Evolutionary conservation across 2,888 invertebrate genomes (phyloP).

Genomic region (Yponomeuta malinellus): DNA sequence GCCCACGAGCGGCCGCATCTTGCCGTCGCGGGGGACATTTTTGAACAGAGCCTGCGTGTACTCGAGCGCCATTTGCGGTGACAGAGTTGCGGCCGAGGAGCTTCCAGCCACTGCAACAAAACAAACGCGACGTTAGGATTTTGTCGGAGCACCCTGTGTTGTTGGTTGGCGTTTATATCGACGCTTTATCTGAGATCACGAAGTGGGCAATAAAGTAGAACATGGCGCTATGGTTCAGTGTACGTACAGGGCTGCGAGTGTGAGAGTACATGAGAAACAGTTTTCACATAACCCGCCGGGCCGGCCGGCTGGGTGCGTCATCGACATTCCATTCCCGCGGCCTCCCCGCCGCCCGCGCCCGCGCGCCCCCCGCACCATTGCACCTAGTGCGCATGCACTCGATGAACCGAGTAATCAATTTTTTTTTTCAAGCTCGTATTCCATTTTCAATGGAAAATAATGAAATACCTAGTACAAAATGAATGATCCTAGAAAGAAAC

Average conservation of each 20-base stretch:
- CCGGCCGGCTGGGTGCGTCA: conserved; percentile 58
- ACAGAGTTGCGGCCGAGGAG: conserved; percentile 27
- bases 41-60: conserved; percentile 16
- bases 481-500: not conserved
- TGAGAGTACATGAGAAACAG: conserved; percentile 48
- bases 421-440: conserved; percentile 28
- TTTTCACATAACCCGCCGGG: conserved; percentile 62
- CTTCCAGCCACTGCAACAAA: conserved; percentile 52
- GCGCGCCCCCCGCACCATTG: conserved; percentile 31
- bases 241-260: conserved; percentile 30
- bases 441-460: conserved; percentile 1
- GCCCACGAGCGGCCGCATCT: conserved; percentile 32
- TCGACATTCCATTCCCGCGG: conserved; percentile 66
- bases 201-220: not conserved
- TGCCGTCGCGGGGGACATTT: conserved; percentile 16
- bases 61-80: conserved; percentile 17
- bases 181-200: not conserved
- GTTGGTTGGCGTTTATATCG: not conserved
- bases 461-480: not conserved
- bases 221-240: not conserved
- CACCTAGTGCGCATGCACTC: conserved; percentile 67
- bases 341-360: conserved; percentile 38
- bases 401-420: conserved; percentile 43
- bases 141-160: not conserved
- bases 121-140: conserved; percentile 21